Evolutionary conservation across 2,113 vertebrate species (phyloP), one percentile per base, ranked within the genome.

Genomic region (Carassius carassius): DNA sequence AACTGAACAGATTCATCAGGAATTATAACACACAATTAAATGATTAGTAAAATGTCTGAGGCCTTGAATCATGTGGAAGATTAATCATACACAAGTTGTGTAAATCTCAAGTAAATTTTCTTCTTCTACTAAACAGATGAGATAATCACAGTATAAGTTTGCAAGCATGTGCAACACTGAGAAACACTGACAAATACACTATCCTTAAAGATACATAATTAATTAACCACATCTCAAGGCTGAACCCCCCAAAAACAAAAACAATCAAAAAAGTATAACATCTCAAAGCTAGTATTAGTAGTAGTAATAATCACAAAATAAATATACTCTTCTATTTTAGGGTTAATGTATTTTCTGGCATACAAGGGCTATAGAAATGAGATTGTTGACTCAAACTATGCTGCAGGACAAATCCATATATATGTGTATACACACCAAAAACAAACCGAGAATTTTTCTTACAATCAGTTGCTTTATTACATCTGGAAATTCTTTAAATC

Each of bases 11-110:
- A 35, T 5, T 47, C 37, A 73, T 41, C 41, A 23, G 70, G 41
- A 74, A 47, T 74, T 74, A 47, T 74, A 74, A 74, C 41, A 47
- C 41, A 47, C 21, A 44, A 73, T 73, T 44, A 73, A 73, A 41
- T 70, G 32, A 70, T 41, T n/a, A 41, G 10, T 70, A 41, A 70
- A 70, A 70, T 70, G 35, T 70, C 19, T 70, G 35, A 70, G 19
- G 35, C 19, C 17, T 41, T 70, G 35, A 11, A 17, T 9, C 19
- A 21, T 41, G 17, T 70, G 35, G 17, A 5, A 70, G 10, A 12
- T 21, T 70, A 37, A 70, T 70, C 17, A 70, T 70, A 70, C 8
- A 70, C 8, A 70, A 70, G 1, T 35, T 37, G 7, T 32, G 63
- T 69, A 35, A 35, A 69, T 69, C 65, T 37, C 32, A 69, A 10